Base-by-base conservation (phyloP, 2,888 invertebrate genomes). In the Epinotia brunnichana region DNA sequence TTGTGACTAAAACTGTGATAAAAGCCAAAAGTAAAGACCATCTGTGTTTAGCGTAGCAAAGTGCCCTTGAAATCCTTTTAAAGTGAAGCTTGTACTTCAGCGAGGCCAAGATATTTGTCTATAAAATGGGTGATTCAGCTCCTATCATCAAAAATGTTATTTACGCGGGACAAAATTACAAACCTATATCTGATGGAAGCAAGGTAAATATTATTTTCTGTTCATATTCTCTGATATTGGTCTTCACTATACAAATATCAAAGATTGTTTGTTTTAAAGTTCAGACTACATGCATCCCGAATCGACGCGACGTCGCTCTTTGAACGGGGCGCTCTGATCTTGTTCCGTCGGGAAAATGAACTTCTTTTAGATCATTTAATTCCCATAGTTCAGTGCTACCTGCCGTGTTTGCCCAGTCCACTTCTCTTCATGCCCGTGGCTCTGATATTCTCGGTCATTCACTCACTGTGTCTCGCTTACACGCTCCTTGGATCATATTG, bases 61-160 rank as follows among this genome's bases (percentile, higher is more conserved):
- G 17, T 39, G 17, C 13, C 1, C 17, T 0, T 44, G 4, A 19
- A 35, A n/a, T 44, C n/a, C 29, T 5, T 13, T 53, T 19, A 13
- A 17, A 63, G 17, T 61, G 44, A 21, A 44, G 10, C 44, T 61
- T 44, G 61, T 24, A 15, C 21, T 44, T 60, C 48, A 51, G 19
- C 10, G n/a, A 69, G 63, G 59, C 39, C 17, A 24, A 62, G 57
- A 73, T 48, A 44, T 62, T 24, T 39, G 24, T 48, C 21, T 39
- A 53, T 66, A 73, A 77, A 80, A 90, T 90, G 90, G 81, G 76
- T 75, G 75, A 79, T 66, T 75, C 75, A 29, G 78, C 90, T 69
- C 88, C 94, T 68, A 95, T 96, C 77, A 91, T 95, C 48, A 97
- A 97, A 88, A 95, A 94, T 83, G 91, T 95, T 66, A 77, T 97